These are phyloP conservation scores for Channa argus DNA, from an alignment of 2,113 vertebrate genomes.

Conservation along the genomic window DNA sequence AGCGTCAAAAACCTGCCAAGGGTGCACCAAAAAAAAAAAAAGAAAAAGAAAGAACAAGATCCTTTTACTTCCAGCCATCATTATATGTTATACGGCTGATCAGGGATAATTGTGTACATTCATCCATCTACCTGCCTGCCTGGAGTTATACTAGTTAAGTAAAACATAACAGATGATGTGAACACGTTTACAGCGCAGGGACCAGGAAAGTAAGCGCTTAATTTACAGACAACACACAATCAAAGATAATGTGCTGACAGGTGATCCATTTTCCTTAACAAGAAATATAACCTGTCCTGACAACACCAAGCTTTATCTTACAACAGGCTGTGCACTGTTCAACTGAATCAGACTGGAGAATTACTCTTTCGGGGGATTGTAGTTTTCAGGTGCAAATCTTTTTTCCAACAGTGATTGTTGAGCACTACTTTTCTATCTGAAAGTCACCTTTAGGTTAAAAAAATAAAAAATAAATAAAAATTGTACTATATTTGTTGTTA, in stretches of 20 bases:
- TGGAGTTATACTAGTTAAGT: slow-evolving; percentile 14
- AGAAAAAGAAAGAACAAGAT: slow-evolving; percentile 20
- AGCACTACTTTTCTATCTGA: not conserved
- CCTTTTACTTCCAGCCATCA: slow-evolving; percentile 27
- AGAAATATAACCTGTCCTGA: not conserved
- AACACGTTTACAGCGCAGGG: slow-evolving; percentile 32
- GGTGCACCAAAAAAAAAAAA: slow-evolving; percentile 48
- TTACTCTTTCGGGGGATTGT: not conserved
- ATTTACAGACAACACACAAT: not conserved
- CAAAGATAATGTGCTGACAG: not conserved
- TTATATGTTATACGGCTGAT: slow-evolving; percentile 17
- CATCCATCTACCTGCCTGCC: slow-evolving; percentile 36
- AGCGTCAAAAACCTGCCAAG: slow-evolving; percentile 47
- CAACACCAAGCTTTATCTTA: slow-evolving; percentile 8
- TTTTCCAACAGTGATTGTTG: not conserved
- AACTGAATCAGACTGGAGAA: not conserved
- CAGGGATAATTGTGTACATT: slow-evolving; percentile 12
- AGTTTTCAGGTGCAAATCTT: not conserved
- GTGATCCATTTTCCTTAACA: not conserved
- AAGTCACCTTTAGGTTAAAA: slow-evolving; percentile 29
- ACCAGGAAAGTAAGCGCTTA: not conserved
- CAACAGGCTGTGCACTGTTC: not conserved
- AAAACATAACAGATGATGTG: slow-evolving; percentile 19
- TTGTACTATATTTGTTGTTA: slow-evolving; percentile 9
- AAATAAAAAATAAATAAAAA: not conserved